Evolutionary conservation across 2,797 vertebrate genomes (phyloP).

Genomic region (Syncerus caffer): DNA sequence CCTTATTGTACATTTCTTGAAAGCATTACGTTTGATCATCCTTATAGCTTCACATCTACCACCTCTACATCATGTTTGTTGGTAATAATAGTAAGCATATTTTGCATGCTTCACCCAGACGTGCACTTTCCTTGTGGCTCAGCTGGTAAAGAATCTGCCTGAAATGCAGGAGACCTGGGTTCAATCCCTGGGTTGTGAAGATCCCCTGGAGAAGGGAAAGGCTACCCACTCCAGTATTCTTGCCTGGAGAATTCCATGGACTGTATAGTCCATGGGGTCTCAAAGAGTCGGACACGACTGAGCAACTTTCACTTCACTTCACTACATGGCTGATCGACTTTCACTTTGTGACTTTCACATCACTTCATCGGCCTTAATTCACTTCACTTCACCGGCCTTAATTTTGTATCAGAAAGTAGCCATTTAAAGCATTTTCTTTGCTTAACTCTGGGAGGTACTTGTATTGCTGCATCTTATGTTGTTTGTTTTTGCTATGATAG

Average conservation of each 20-base stretch:
- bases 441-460: not conserved
- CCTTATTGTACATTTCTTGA: not conserved
- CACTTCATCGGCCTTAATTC: not conserved
- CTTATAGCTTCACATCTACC: not conserved
- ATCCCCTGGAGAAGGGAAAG: not conserved
- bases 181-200: not conserved
- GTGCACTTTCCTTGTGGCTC: not conserved
- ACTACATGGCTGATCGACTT: not conserved
- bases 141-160: not conserved
- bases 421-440: conserved; percentile 4
- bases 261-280: not conserved
- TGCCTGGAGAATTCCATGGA: not conserved
- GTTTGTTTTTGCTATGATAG: not conserved
- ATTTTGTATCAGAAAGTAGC: not conserved
- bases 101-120: not conserved
- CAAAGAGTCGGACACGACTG: not conserved
- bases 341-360: not conserved
- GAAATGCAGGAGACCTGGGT: not conserved
- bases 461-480: not conserved
- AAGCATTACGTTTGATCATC: not conserved
- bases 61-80: not conserved
- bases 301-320: not conserved
- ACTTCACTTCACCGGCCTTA: not conserved
- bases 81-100: not conserved
- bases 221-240: not conserved